A percentile compares a stretch with the other conserved stretches of the same genome.
Evolutionary conservation across 2,113 vertebrate genomes (phyloP).

Genomic region (Felis chaus): DNA sequence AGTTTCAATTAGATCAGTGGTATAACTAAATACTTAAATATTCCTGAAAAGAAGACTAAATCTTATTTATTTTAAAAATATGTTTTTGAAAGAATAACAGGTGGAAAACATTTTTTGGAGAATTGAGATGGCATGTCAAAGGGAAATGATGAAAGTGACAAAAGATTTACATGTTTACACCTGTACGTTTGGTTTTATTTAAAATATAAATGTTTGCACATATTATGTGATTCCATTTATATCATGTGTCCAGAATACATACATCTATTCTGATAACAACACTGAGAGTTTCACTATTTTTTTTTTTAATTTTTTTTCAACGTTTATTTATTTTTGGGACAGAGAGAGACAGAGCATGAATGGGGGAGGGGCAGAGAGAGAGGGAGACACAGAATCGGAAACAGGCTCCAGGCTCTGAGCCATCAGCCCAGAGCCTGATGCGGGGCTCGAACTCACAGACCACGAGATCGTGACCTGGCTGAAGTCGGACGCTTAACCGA

Average conservation of each 20-base stretch:
- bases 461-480: too few species aligned
- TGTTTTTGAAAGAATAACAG: not conserved
- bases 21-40: not conserved
- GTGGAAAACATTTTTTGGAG: not conserved
- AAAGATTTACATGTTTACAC: not conserved
- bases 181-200: not conserved
- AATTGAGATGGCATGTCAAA: not conserved
- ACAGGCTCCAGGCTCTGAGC: too few species aligned
- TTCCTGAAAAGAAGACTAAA: not conserved
- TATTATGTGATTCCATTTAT: not conserved
- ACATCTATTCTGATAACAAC: not conserved
- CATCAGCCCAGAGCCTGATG: too few species aligned
- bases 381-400: too few species aligned
- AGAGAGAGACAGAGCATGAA: too few species aligned
- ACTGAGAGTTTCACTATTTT: not conserved
- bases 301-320: not conserved
- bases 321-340: too few species aligned
- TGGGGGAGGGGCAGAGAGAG: too few species aligned
- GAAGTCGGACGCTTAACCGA: too few species aligned
- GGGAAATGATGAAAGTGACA: not conserved
- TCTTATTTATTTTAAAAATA: not conserved
- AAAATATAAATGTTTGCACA: not conserved
- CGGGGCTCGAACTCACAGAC: too few species aligned
- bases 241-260: not conserved
- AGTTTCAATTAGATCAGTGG: not conserved